These are phyloP conservation scores for Brachionus rubens DNA, from an alignment of 1,140 invertebrate genomes.

Conservation along the genomic window DNA sequence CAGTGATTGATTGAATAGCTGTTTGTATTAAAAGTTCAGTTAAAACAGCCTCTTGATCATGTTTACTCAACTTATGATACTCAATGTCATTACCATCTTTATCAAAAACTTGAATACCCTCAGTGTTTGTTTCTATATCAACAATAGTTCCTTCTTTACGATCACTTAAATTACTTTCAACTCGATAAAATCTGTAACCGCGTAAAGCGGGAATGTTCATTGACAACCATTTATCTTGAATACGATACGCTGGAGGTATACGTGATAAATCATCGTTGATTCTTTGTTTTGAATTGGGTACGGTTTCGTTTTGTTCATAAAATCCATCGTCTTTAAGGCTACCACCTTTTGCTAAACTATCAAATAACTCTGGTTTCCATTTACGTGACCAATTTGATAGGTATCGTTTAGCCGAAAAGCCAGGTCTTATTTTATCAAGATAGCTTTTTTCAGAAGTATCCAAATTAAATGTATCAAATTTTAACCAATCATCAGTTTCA, in stretches of 20 bases:
- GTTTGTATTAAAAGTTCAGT: slow-evolving; percentile 60
- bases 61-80: slow-evolving; percentile 53
- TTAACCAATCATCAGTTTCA: slow-evolving; percentile 47
- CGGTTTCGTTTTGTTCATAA: slow-evolving; percentile 52
- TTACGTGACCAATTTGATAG: slow-evolving; percentile 56
- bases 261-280: slow-evolving; percentile 58
- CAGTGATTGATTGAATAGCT: slow-evolving; percentile 58
- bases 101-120: slow-evolving; percentile 49
- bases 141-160: slow-evolving; percentile 13
- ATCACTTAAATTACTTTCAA: slow-evolving; percentile 49
- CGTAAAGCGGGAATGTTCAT: slow-evolving; percentile 51
- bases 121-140: not conserved
- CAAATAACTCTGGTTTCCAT: slow-evolving; percentile 56
- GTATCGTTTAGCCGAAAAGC: slow-evolving; percentile 59
- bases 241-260: slow-evolving; percentile 56
- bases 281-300: slow-evolving; percentile 53
- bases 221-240: slow-evolving; percentile 50
- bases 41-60: slow-evolving; percentile 55
- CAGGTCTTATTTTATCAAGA: slow-evolving; percentile 53
- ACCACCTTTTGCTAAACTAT: slow-evolving; percentile 57
- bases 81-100: slow-evolving; percentile 50
- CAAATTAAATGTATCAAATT: not conserved
- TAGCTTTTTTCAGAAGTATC: not conserved
- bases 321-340: slow-evolving; percentile 49
- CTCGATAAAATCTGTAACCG: slow-evolving; percentile 57